A percentile compares a stretch with the other conserved stretches of the same genome.
phyloP scores from a whole-genome alignment of 2,113 vertebrate genomes.

The Grammomys surdaster region DNA sequence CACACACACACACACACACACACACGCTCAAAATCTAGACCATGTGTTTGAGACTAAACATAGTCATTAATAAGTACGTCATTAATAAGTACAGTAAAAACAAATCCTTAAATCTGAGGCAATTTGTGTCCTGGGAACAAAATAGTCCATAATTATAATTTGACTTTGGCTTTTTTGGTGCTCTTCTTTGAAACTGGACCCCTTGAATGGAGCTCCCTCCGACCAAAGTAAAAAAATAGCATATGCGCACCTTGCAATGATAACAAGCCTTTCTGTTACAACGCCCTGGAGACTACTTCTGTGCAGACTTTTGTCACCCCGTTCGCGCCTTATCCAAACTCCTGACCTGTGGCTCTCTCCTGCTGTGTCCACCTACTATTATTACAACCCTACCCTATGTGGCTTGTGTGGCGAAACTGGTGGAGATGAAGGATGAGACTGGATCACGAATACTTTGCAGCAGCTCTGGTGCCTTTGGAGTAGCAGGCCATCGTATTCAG shows the following conservation, averaged over 20 bases:
- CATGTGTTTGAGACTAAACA: not conserved
- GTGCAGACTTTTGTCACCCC: too few relatives aligned
- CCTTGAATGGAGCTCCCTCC: not conserved
- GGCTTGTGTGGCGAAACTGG: not conserved
- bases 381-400: too few relatives aligned
- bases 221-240: not conserved
- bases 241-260: not conserved
- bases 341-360: not conserved
- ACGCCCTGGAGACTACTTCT: not conserved
- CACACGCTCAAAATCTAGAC: not conserved
- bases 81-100: not conserved
- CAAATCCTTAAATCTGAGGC: not conserved
- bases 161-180: not conserved
- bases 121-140: not conserved
- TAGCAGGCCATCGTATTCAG: accelerated
- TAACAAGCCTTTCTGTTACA: too few relatives aligned
- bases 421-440: not conserved
- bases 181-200: not conserved
- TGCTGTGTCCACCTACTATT: not conserved
- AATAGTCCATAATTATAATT: not conserved
- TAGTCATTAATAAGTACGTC: not conserved
- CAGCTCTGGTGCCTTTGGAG: accelerated
- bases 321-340: not conserved
- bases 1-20: not conserved
- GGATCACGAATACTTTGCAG: accelerated